Base-by-base conservation (phyloP, 2,888 invertebrate genomes). In the Spisula solida region DNA sequence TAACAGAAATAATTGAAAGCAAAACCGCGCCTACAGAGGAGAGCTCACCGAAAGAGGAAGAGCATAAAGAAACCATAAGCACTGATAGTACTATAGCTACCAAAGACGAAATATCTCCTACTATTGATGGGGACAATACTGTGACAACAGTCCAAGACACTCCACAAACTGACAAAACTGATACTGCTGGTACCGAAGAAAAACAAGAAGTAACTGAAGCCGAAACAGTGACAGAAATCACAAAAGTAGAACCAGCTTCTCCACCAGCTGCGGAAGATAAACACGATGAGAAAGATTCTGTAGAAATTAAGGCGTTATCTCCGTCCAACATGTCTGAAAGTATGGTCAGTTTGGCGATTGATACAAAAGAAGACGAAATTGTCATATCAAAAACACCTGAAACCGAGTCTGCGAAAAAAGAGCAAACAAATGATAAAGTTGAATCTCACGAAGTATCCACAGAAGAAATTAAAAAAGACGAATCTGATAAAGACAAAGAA, bases 231-330 rank as follows among this genome's bases (percentile, higher is more conserved):
- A 78, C 29, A 31, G 56, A 87, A 56, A 75, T 31, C 12, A 82
- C 29, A 0, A 47, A 47, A n/a, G 87, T 66, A 66, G 25, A 85
- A 70, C 29, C 47, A 14, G n/a, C 29, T 18, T 60, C 80, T 2
- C 29, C 60, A 8, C 83, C 79, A 16, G 81, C 80, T 31, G 41
- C 48, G 12, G 87, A 88, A 60, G 87, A 83, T 60, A 86, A 47
- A 31, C 80, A 81, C 70, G 86, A 86, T 60, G 81, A 85, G 75
- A 48, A 79, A 41, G 5, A 18, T 5, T 56, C 66, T 34, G 66
- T 16, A 20, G 47, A 60, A 56, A n/a, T 25, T 20, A 55, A 34
- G 80, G 81, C 34, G 8, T 41, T 80, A 81, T 34, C 81, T 66
- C 55, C 55, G 56, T 56, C 56, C 56, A 60, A 81, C 47, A 20